A percentile compares a stretch with the other conserved stretches of the same genome.
Evolutionary conservation across 2,797 vertebrate genomes (phyloP).

Genomic region (Craterocephalus amniculus): DNA sequence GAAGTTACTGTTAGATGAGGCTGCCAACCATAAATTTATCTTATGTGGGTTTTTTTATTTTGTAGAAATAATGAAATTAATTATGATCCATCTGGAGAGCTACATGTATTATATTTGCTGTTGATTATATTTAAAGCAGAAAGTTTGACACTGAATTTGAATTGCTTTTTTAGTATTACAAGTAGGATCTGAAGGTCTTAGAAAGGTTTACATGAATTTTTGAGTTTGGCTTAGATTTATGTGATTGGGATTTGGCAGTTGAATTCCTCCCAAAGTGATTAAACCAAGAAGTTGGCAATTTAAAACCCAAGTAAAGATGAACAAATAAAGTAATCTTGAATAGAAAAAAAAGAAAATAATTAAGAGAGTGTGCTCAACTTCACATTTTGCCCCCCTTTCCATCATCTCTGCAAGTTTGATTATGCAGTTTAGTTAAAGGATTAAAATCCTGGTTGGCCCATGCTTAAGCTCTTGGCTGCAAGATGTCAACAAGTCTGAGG

Average conservation of each 20-base stretch:
- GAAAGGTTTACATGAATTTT: too few relatives aligned
- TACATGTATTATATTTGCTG: slow-evolving; percentile 1
- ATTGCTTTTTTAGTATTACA: background rate
- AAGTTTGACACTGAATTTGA: background rate
- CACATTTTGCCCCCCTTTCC: background rate
- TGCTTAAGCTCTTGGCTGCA: too few relatives aligned
- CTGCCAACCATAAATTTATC: slow-evolving; percentile 22
- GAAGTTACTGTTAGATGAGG: slow-evolving; percentile 1
- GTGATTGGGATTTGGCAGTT: too few relatives aligned
- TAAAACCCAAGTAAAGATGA: background rate
- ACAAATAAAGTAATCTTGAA: background rate
- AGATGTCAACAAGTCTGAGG: too few relatives aligned
- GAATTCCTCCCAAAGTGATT: too few relatives aligned
- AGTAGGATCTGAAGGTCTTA: too few relatives aligned
- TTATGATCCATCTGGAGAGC: slow-evolving; percentile 15
- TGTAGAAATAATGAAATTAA: slow-evolving; percentile 7
- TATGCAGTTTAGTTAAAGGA: too few relatives aligned
- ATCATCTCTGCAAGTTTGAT: too few relatives aligned
- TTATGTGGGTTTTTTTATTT: slow-evolving; percentile 4
- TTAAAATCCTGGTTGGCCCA: too few relatives aligned
- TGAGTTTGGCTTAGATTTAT: too few relatives aligned
- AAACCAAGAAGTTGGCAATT: background rate
- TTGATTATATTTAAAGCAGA: slow-evolving; percentile 22
- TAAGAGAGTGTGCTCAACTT: background rate
- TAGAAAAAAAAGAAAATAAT: background rate